These are phyloP conservation scores for Drosophila baimaii DNA, from an alignment of 1,140 invertebrate species.

Conservation along the genomic window DNA sequence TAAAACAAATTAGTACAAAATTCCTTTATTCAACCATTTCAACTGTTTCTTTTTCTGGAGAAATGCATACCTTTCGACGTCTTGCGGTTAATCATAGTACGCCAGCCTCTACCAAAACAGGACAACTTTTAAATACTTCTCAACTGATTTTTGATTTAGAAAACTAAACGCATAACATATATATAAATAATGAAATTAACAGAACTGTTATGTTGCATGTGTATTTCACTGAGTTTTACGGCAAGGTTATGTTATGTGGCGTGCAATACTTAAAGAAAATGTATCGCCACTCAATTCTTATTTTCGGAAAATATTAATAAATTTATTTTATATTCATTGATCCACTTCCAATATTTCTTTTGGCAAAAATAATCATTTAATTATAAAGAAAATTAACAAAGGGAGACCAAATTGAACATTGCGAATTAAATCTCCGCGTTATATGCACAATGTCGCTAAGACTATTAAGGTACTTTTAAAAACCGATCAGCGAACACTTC, in stretches of 20 bases:
- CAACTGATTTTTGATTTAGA: background rate
- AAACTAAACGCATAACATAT: background rate
- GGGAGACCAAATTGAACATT: conserved; percentile 4
- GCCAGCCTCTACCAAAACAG: background rate
- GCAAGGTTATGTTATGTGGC: background rate
- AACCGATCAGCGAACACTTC: conserved; percentile 12
- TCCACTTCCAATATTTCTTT: background rate
- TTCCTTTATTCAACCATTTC: background rate
- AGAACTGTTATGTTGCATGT: background rate
- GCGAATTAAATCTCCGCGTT: background rate
- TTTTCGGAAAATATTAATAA: background rate
- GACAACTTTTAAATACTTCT: background rate
- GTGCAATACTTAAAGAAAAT: too few species aligned
- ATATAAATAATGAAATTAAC: background rate
- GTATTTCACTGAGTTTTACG: background rate
- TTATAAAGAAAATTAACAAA: too few species aligned
- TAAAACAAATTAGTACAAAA: background rate
- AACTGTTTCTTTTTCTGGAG: background rate
- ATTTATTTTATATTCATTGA: too few species aligned
- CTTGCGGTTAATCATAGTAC: conserved; percentile 52
- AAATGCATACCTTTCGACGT: conserved; percentile 53
- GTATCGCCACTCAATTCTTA: background rate
- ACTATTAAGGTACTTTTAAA: background rate
- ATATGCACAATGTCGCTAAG: background rate
- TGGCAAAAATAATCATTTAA: background rate